Conservation (phyloP, 2,113 vertebrate species). For the Corvus hawaiiensis region DNA sequence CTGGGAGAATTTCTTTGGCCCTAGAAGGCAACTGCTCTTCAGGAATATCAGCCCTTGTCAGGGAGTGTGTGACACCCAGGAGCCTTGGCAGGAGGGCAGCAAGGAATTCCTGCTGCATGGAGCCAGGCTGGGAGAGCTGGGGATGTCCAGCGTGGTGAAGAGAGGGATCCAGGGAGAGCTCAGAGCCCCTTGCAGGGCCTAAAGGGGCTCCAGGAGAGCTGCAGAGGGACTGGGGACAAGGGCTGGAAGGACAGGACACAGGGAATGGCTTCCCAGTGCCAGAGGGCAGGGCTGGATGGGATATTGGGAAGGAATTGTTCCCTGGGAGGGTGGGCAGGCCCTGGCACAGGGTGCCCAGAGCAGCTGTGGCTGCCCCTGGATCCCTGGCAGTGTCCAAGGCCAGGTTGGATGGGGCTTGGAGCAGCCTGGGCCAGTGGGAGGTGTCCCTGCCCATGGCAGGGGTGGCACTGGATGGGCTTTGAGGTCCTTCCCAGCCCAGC, state of each 20-base stretch:
- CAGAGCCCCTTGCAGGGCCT: neutral
- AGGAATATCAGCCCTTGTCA: neutral
- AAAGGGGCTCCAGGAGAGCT: neutral
- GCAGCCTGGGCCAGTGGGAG: fast-evolving
- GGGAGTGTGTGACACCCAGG: neutral
- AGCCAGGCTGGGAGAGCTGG: neutral
- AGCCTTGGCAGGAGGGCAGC: neutral
- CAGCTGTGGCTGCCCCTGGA: neutral
- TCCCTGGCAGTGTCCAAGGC: neutral
- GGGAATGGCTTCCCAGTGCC: neutral
- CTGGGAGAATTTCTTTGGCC: no score
- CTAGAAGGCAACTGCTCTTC: neutral
- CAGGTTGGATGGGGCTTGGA: fast-evolving
- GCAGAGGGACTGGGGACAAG: neutral
- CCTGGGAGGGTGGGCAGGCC: neutral
- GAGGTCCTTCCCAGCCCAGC: neutral
- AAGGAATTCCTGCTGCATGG: neutral
- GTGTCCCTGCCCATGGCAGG: neutral
- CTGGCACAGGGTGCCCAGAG: neutral
- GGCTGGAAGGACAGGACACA: neutral
- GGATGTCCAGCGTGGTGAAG: neutral
- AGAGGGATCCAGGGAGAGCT: fast-evolving
- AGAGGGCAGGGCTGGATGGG: neutral
- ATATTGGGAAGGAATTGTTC: neutral
- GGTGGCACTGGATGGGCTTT: fast-evolving